A percentile compares a stretch with the other conserved stretches of the same genome.
Conservation (phyloP, 2,797 vertebrate species). For the Helarctos malayanus region DNA sequence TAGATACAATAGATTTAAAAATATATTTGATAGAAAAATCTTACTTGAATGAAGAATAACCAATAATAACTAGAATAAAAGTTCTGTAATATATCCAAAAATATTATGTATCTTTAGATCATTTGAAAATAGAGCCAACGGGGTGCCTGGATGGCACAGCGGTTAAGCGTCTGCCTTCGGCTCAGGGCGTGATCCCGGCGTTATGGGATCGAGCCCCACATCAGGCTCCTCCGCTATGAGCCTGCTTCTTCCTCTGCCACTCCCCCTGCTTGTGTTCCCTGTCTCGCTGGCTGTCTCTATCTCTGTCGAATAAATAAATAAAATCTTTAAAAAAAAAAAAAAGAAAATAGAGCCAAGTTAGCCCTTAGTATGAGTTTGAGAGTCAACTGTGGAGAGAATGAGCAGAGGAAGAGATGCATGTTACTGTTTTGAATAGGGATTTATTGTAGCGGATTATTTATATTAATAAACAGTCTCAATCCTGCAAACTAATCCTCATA, state of each 20-base stretch:
- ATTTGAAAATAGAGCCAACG: background rate
- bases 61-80: background rate
- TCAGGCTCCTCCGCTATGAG: no score
- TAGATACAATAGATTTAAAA: background rate
- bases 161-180: no score
- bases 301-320: no score
- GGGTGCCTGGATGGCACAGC: no score
- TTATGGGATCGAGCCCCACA: no score
- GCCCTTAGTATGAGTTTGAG: background rate
- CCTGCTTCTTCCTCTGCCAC: no score
- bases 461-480: background rate
- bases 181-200: no score
- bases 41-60: slow-evolving; percentile 31
- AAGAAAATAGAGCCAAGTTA: background rate
- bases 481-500: background rate
- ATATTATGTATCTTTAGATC: background rate
- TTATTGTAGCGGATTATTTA: background rate
- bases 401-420: background rate
- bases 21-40: slow-evolving; percentile 24
- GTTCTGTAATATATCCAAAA: background rate
- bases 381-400: background rate
- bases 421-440: background rate
- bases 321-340: no score
- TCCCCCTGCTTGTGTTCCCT: no score
- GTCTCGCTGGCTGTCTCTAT: no score